phyloP scores from a whole-genome alignment of 2,797 vertebrate species.

The Pseudopleuronectes americanus region DNA sequence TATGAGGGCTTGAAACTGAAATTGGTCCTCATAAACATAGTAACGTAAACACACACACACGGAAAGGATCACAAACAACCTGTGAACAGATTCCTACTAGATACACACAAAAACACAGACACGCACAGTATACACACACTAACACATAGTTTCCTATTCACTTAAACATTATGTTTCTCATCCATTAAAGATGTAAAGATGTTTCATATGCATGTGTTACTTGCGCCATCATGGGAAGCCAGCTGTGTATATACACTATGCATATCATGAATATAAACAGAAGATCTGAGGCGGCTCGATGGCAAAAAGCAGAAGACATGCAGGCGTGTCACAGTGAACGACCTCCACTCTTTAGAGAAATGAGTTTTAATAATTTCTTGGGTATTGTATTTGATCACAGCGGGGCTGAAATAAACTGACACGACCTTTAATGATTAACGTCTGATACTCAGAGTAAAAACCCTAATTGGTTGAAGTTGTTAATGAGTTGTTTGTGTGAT shows the following conservation, averaged over 20 bases:
- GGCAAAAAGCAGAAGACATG: not conserved
- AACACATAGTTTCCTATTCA: slow-evolving; percentile 1
- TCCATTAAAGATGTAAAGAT: slow-evolving; percentile 19
- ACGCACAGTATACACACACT: not conserved
- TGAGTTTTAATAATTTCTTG: not conserved
- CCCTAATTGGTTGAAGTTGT: not conserved
- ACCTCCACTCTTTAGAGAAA: not conserved
- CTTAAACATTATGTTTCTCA: slow-evolving; percentile 3
- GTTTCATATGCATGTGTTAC: slow-evolving; percentile 21
- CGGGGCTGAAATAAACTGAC: not conserved
- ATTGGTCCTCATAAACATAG: not conserved
- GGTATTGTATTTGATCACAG: not conserved
- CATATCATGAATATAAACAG: slow-evolving; percentile 26
- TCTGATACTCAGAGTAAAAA: not conserved
- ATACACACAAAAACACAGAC: not conserved
- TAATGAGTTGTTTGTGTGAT: not conserved
- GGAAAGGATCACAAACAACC: not conserved
- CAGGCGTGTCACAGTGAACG: not conserved
- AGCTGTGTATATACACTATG: slow-evolving; percentile 24
- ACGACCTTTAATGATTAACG: not conserved
- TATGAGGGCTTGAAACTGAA: not conserved
- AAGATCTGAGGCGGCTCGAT: not conserved
- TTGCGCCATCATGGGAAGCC: not conserved
- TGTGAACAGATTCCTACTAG: not conserved
- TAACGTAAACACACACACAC: not conserved